Percentiles rank a stretch among this genome's conserved stretches.
phyloP scores from a whole-genome alignment of 2,797 vertebrate species.

The Myiotriccus ornatus region DNA sequence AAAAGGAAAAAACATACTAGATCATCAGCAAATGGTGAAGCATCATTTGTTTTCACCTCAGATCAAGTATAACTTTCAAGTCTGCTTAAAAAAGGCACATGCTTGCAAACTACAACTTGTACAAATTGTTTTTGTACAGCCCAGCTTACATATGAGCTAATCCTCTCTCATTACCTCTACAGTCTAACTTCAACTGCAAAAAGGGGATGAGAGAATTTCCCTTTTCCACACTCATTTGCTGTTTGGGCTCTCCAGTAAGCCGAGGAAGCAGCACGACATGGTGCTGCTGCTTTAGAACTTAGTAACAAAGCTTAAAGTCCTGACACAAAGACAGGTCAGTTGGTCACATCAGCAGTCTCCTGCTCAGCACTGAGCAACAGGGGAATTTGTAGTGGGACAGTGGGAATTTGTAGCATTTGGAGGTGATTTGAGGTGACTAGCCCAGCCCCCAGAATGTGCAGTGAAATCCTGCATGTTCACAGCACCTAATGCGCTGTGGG shows the following conservation, averaged over 20 bases:
- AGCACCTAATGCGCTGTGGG: not conserved
- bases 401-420: not conserved
- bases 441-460: not conserved
- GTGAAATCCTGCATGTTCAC: not conserved
- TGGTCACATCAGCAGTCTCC: not conserved
- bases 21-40: not conserved
- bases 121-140: not conserved
- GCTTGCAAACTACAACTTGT: not conserved
- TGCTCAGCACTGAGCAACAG: not conserved
- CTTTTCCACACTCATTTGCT: not conserved
- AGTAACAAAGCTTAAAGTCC: not conserved
- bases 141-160: not conserved
- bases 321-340: not conserved
- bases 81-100: not conserved
- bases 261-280: not conserved
- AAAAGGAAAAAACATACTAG: not conserved
- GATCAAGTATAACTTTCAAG: not conserved
- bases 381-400: not conserved
- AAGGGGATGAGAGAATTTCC: not conserved
- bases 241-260: not conserved
- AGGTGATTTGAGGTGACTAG: not conserved
- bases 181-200: not conserved
- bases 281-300: not conserved
- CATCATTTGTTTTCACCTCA: not conserved
- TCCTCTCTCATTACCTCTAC: not conserved